Percentiles rank a stretch among this genome's conserved stretches.
phyloP scores from a whole-genome alignment of 53 echinoderm and acorn worm species.

The Arbacia lixula region DNA sequence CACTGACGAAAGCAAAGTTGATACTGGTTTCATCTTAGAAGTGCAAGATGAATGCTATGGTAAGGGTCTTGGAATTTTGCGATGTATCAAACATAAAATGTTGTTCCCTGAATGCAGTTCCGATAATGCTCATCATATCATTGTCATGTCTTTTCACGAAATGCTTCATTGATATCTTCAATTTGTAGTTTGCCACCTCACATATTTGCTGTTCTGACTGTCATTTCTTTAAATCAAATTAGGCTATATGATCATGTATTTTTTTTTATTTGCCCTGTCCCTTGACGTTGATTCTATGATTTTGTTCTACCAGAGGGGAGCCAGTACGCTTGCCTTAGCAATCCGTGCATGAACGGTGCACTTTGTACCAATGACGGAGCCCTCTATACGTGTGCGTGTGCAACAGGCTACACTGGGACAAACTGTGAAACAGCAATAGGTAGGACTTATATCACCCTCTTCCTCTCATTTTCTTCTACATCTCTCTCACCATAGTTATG shows the following conservation, averaged over 20 bases:
- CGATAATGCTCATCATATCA: too few relatives aligned
- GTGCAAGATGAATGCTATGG: slow-evolving; percentile 84
- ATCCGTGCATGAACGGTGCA: slow-evolving; percentile 66
- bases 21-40: slow-evolving; percentile 71
- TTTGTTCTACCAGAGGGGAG: slow-evolving; percentile 29
- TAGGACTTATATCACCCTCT: background rate
- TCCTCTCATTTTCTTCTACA: too few relatives aligned
- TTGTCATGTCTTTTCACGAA: too few relatives aligned
- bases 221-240: too few relatives aligned
- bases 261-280: too few relatives aligned
- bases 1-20: slow-evolving; percentile 62
- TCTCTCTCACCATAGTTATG: too few relatives aligned
- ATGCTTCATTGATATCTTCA: too few relatives aligned
- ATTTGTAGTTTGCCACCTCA: background rate
- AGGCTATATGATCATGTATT: too few relatives aligned
- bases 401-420: slow-evolving; percentile 32
- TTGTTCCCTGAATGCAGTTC: too few relatives aligned
- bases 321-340: slow-evolving; percentile 41
- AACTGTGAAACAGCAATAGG: slow-evolving; percentile 63
- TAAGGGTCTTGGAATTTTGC: too few relatives aligned
- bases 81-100: too few relatives aligned
- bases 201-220: background rate
- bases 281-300: too few relatives aligned
- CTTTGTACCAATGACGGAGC: slow-evolving; percentile 48
- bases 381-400: slow-evolving; percentile 58